phyloP scores from a whole-genome alignment of 2,113 vertebrate species.

The Eretmochelys imbricata region DNA sequence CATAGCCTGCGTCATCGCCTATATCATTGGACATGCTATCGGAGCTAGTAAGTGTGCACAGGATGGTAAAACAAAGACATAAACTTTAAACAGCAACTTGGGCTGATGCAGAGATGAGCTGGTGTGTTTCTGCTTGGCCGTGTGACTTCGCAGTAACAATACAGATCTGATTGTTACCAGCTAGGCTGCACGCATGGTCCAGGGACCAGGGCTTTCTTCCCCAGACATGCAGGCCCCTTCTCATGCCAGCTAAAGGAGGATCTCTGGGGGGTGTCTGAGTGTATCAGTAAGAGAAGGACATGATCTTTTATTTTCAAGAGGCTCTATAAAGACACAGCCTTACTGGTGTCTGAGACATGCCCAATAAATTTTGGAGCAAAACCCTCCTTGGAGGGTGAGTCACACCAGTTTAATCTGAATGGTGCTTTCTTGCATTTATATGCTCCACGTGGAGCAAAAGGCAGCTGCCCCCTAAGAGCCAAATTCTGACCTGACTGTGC shows the following conservation, averaged over 20 bases:
- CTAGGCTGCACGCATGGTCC: rapidly evolving
- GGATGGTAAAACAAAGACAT: neutral
- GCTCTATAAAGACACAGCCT: neutral
- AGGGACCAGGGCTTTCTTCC: neutral
- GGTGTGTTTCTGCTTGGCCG: neutral
- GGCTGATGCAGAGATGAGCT: neutral
- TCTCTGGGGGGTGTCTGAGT: neutral
- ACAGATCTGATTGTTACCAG: neutral
- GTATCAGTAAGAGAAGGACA: neutral
- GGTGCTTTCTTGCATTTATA: neutral
- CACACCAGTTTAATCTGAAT: neutral
- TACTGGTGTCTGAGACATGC: neutral
- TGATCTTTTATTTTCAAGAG: neutral
- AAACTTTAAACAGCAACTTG: neutral
- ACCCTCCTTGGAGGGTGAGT: neutral
- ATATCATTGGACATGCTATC: slow-evolving; percentile 90
- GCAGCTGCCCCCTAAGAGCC: neutral
- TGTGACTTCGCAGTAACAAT: neutral
- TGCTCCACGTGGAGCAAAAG: neutral
- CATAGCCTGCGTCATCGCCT: slow-evolving; percentile 87
- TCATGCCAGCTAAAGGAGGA: neutral
- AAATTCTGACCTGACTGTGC: rapidly evolving
- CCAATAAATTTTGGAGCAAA: neutral
- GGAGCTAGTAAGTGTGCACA: slow-evolving; percentile 88
- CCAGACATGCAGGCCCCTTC: neutral